A percentile compares a stretch with the other conserved stretches of the same genome.
Conservation (phyloP, 2,888 invertebrate genomes). For the Limenitis arthemis region DNA sequence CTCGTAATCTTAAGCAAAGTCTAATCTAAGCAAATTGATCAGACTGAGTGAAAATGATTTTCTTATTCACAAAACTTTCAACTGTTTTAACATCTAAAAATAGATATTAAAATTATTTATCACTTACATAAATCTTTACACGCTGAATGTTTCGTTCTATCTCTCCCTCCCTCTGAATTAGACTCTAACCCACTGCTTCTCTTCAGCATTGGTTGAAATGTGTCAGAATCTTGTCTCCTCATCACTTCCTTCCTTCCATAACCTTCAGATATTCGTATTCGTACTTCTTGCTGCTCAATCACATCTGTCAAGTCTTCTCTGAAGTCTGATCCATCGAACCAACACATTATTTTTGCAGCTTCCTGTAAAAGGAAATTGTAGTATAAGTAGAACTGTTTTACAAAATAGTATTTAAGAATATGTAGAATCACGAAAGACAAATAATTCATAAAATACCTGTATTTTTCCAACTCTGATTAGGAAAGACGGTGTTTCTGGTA, state of each 20-base stretch:
- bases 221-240: conserved; percentile 52
- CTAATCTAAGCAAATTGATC: neutral
- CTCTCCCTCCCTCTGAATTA: conserved; percentile 47
- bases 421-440: no score
- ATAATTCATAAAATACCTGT: conserved; percentile 38
- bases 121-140: conserved; percentile 55
- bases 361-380: no score
- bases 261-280: conserved; percentile 54
- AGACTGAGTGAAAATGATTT: no score
- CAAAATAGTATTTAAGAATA: no score
- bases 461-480: conserved; percentile 58
- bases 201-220: conserved; percentile 61
- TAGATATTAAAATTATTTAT: neutral
- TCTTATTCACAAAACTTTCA: neutral
- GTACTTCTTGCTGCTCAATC: conserved; percentile 63
- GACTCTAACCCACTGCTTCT: conserved; percentile 54
- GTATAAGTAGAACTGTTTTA: no score
- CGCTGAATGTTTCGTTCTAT: conserved; percentile 35
- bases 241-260: conserved; percentile 42
- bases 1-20: neutral
- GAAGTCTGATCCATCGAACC: conserved; percentile 67
- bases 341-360: conserved; percentile 63
- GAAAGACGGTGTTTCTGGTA: conserved; percentile 61
- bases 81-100: neutral
- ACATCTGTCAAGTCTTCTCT: conserved; percentile 61